Percentiles rank a stretch among this genome's conserved stretches.
Evolutionary conservation across 2,113 vertebrate genomes (phyloP).

Genomic region (Mandrillus leucophaeus): DNA sequence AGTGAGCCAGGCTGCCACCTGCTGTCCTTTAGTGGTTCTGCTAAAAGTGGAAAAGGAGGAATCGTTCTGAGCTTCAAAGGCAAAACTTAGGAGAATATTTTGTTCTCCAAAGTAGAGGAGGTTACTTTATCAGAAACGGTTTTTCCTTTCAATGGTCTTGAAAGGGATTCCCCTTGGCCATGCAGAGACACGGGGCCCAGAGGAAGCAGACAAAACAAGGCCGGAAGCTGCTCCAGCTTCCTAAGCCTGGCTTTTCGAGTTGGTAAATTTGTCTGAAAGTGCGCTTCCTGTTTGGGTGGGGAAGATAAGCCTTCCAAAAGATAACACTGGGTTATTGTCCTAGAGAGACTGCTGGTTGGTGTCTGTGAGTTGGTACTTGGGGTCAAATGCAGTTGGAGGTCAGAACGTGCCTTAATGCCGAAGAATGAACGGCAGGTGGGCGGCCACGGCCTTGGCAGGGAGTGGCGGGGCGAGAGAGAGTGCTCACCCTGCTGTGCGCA

Average conservation of each 20-base stretch:
- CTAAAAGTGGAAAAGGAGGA: not conserved
- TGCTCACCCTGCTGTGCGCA: fast-evolving
- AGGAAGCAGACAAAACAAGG: not conserved
- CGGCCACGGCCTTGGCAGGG: not conserved
- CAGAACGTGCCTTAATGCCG: not conserved
- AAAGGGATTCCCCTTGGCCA: not conserved
- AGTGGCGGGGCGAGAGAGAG: not conserved
- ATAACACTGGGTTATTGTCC: not conserved
- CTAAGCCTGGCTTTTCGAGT: not conserved
- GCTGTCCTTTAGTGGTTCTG: not conserved
- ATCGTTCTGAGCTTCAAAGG: not conserved
- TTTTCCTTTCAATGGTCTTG: not conserved
- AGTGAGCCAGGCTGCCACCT: slow-evolving; percentile 41
- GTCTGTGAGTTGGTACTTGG: not conserved
- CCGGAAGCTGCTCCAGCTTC: not conserved
- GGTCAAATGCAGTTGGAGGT: not conserved
- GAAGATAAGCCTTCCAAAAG: not conserved
- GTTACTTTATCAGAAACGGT: not conserved
- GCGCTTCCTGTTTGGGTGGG: not conserved
- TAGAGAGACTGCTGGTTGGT: not conserved
- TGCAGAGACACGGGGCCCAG: not conserved
- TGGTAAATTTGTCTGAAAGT: not conserved
- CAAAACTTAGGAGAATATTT: not conserved
- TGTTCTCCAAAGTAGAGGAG: not conserved
- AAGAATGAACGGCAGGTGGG: not conserved